phyloP scores from a whole-genome alignment of 1,140 invertebrate genomes.

The Monochamus saltuarius region DNA sequence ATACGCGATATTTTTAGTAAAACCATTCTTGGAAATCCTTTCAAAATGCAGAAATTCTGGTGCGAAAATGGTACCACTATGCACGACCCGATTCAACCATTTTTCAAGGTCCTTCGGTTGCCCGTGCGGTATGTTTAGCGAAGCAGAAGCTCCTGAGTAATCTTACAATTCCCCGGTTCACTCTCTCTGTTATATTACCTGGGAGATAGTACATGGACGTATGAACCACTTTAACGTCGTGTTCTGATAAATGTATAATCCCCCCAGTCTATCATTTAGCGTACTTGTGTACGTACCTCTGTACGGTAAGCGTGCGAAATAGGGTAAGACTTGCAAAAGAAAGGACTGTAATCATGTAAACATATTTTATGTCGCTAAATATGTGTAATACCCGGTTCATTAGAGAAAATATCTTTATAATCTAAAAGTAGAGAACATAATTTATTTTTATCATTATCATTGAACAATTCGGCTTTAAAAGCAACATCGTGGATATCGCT shows the following conservation, averaged over 20 bases:
- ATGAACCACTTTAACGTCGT: slow-evolving; percentile 2
- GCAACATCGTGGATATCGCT: background rate
- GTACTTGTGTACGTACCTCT: slow-evolving; percentile 28
- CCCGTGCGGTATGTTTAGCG: slow-evolving; percentile 4
- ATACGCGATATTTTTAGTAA: too few relatives aligned
- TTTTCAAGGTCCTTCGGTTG: background rate
- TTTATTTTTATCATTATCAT: too few relatives aligned
- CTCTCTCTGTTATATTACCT: background rate
- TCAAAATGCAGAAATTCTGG: background rate
- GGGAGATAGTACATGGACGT: slow-evolving; percentile 15
- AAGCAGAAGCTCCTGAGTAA: slow-evolving; percentile 5
- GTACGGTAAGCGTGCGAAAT: slow-evolving; percentile 36
- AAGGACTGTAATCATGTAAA: slow-evolving; percentile 26
- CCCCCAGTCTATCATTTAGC: slow-evolving; percentile 30
- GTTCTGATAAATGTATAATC: slow-evolving; percentile 1
- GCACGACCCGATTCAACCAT: background rate
- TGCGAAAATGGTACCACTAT: background rate
- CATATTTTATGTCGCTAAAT: slow-evolving; percentile 39
- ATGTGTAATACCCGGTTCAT: too few relatives aligned
- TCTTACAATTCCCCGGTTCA: background rate
- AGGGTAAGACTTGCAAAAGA: slow-evolving; percentile 37
- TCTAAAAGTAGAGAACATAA: too few relatives aligned
- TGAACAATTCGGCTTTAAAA: too few relatives aligned
- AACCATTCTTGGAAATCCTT: too few relatives aligned
- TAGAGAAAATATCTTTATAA: too few relatives aligned